These are phyloP conservation scores for Pemphigus obesinymphae DNA, from an alignment of 1,140 invertebrate species.

Conservation along the genomic window DNA sequence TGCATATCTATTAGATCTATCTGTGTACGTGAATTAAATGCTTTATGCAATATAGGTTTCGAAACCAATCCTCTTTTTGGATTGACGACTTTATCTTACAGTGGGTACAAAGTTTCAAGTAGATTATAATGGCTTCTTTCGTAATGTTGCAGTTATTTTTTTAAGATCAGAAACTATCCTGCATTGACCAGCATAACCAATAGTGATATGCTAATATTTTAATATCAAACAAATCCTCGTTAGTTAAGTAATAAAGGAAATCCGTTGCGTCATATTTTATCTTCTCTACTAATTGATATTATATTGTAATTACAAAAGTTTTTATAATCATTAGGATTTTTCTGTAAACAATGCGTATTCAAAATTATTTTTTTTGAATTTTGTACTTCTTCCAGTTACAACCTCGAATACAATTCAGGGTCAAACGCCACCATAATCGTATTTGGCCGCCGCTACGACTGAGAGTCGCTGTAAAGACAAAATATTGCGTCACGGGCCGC, in stretches of 20 bases:
- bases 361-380: background rate
- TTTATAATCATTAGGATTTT: background rate
- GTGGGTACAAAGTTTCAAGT: background rate
- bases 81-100: background rate
- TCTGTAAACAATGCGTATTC: background rate
- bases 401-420: too few relatives aligned
- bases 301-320: background rate
- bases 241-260: background rate
- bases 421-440: too few relatives aligned
- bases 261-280: background rate
- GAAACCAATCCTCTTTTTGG: slow-evolving; percentile 47
- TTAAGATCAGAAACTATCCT: slow-evolving; percentile 45
- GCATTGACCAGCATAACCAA: slow-evolving; percentile 46
- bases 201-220: slow-evolving; percentile 38
- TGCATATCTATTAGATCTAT: slow-evolving; percentile 53
- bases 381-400: background rate
- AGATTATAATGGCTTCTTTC: background rate
- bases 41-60: slow-evolving; percentile 48
- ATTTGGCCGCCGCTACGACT: too few relatives aligned
- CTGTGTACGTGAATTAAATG: slow-evolving; percentile 51
- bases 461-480: too few relatives aligned
- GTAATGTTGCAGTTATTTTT: slow-evolving; percentile 22
- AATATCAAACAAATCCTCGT: background rate
- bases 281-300: background rate
- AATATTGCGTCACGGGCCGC: too few relatives aligned